phyloP scores from a whole-genome alignment of 2,113 vertebrate species.

The Acinonyx jubatus region DNA sequence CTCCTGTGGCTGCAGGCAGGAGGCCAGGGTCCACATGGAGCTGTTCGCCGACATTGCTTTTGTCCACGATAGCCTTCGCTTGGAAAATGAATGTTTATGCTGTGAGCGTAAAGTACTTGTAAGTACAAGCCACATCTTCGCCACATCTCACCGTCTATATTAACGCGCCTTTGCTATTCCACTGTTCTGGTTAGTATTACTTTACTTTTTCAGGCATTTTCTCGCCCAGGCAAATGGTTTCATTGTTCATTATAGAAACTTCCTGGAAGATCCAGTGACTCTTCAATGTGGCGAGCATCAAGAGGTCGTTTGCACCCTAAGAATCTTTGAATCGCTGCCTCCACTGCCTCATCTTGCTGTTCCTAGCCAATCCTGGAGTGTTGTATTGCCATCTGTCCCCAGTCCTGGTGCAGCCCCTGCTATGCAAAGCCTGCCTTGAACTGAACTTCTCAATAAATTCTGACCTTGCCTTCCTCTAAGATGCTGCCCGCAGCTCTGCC shows the following conservation, averaged over 20 bases:
- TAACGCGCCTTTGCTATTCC: background rate
- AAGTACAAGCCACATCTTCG: background rate
- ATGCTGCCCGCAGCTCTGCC: background rate
- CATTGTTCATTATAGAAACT: background rate
- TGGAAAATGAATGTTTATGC: background rate
- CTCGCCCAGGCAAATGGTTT: background rate
- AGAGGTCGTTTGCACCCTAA: background rate
- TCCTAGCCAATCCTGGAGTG: background rate
- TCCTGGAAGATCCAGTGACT: background rate
- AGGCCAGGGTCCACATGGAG: background rate
- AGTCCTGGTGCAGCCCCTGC: background rate
- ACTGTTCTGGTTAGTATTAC: background rate
- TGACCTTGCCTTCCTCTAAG: background rate
- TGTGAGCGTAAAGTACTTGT: background rate
- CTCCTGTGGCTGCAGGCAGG: background rate
- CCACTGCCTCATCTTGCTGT: background rate
- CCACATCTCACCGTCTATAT: background rate
- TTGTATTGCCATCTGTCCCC: background rate
- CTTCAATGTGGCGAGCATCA: background rate
- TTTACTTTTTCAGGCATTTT: background rate
- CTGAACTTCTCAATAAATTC: background rate
- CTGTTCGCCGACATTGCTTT: background rate
- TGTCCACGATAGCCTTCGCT: background rate
- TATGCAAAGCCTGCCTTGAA: background rate
- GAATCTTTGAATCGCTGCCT: background rate